These are phyloP conservation scores for Lasioglossum vierecki DNA, from an alignment of 2,888 invertebrate genomes.

Conservation along the genomic window DNA sequence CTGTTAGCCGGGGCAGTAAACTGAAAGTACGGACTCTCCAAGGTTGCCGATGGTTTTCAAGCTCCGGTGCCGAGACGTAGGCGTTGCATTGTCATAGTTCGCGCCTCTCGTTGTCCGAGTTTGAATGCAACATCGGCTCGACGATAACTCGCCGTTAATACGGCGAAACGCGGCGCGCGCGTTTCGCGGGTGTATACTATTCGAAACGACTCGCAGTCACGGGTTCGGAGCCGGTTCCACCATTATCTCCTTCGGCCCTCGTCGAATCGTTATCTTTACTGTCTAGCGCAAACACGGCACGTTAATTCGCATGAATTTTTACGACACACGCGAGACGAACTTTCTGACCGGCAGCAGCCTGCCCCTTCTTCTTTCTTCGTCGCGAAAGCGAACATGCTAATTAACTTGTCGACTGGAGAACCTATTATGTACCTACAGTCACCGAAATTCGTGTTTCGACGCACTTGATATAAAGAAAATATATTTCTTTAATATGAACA, in stretches of 20 bases:
- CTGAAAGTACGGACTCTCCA: slow-evolving; percentile 35
- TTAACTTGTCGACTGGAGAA: neutral
- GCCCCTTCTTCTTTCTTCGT: neutral
- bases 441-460: no score
- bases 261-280: neutral
- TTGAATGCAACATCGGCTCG: slow-evolving; percentile 49
- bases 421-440: neutral
- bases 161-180: slow-evolving; percentile 5
- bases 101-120: slow-evolving; percentile 47
- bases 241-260: neutral
- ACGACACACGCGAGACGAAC: neutral
- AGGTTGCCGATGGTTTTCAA: slow-evolving; percentile 57
- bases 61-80: slow-evolving; percentile 46
- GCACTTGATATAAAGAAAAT: no score
- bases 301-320: slow-evolving; percentile 1
- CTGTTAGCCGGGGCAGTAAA: slow-evolving; percentile 42
- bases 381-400: neutral
- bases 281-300: neutral
- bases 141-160: slow-evolving; percentile 54
- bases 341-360: neutral
- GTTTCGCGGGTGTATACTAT: neutral
- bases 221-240: neutral
- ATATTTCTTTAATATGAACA: no score
- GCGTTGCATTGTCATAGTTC: slow-evolving; percentile 49
- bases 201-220: neutral